Evolutionary conservation across 2,113 vertebrate species (phyloP).

Genomic region (Prietella phreatophila): DNA sequence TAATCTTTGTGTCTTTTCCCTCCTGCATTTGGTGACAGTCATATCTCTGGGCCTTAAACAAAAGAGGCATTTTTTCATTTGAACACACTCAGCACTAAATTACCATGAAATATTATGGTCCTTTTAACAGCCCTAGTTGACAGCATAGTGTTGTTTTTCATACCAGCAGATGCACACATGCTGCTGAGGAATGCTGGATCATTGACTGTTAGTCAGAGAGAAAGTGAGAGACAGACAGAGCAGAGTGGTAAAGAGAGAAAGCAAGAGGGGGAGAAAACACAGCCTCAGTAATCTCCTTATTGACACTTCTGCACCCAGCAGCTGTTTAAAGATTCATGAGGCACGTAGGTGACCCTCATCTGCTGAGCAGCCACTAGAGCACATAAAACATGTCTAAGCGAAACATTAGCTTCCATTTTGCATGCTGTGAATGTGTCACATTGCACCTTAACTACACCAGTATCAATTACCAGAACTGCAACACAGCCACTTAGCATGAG

Average conservation of each 20-base stretch:
- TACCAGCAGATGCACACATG: constrained; percentile 60
- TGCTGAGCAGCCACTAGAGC: constrained; percentile 62
- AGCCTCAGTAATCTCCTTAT: constrained; percentile 44
- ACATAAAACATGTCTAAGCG: constrained; percentile 73
- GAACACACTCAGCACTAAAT: background rate
- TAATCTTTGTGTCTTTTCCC: background rate
- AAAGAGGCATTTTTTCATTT: background rate
- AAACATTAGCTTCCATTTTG: constrained; percentile 63
- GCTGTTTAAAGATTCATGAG: constrained; percentile 77
- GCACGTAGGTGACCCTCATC: constrained; percentile 72
- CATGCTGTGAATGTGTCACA: constrained; percentile 68
- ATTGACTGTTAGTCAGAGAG: constrained; percentile 4
- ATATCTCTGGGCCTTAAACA: background rate
- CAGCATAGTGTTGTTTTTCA: constrained; percentile 56
- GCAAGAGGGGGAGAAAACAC: background rate
- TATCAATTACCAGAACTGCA: constrained; percentile 71
- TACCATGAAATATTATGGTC: background rate
- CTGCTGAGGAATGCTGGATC: constrained; percentile 12
- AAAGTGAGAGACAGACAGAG: constrained; percentile 5
- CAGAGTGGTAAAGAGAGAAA: background rate
- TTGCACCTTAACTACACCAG: constrained; percentile 65
- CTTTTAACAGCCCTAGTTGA: constrained; percentile 49
- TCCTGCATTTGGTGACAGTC: background rate
- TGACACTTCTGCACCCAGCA: constrained; percentile 61
- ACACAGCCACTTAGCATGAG: constrained; percentile 66